Conservation (phyloP, 2,797 vertebrate species). For the Huso huso region DNA sequence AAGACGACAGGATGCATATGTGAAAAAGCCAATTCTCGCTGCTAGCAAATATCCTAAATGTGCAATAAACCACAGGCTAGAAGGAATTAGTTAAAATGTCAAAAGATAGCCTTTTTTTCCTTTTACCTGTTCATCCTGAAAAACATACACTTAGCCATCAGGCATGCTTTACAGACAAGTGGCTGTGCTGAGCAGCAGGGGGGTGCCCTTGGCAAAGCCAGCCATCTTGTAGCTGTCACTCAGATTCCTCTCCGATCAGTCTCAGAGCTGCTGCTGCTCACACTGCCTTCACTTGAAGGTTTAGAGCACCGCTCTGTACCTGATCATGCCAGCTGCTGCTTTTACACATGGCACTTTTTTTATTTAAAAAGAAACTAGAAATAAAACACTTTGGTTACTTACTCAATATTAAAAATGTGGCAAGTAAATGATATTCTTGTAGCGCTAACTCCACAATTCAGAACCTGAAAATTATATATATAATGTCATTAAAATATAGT, state of each 20-base stretch:
- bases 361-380: too few relatives aligned
- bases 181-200: slow-evolving; percentile 50
- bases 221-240: slow-evolving; percentile 87
- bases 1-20: slow-evolving; percentile 92
- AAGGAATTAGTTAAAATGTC: slow-evolving; percentile 95
- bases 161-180: slow-evolving; percentile 72
- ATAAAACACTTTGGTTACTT: too few relatives aligned
- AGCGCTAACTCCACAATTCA: too few relatives aligned
- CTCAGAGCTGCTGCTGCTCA: slow-evolving; percentile 34
- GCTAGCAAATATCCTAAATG: slow-evolving; percentile 80
- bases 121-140: slow-evolving; percentile 90
- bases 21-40: slow-evolving; percentile 94
- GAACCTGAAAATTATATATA: too few relatives aligned
- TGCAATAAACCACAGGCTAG: slow-evolving; percentile 80
- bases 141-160: slow-evolving; percentile 78
- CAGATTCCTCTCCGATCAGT: slow-evolving; percentile 61
- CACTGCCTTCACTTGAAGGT: too few relatives aligned
- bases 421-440: too few relatives aligned
- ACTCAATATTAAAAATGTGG: too few relatives aligned
- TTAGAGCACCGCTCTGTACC: too few relatives aligned
- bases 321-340: too few relatives aligned
- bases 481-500: too few relatives aligned
- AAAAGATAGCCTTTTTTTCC: slow-evolving; percentile 68
- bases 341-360: too few relatives aligned
- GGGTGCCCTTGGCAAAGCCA: slow-evolving; percentile 66